These are phyloP conservation scores for Nothocercus nigrocapillus DNA, from an alignment of 2,113 vertebrate genomes.

Conservation along the genomic window DNA sequence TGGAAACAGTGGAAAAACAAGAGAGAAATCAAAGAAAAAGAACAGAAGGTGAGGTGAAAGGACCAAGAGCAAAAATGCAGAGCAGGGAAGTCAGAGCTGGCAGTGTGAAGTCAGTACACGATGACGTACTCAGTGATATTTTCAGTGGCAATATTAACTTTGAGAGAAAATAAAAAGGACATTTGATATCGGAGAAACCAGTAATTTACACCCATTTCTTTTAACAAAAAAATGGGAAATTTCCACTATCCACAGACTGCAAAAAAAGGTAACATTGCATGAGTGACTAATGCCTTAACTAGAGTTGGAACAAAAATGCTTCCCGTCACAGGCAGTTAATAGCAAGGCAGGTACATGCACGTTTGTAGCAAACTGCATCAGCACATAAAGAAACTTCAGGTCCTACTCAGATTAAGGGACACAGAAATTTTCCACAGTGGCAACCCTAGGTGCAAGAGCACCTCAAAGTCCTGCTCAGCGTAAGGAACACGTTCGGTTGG, in stretches of 20 bases:
- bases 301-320: not conserved
- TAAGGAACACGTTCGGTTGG: not conserved
- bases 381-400: not conserved
- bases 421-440: not conserved
- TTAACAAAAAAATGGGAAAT: not conserved
- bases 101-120: not conserved
- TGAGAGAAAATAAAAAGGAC: not conserved
- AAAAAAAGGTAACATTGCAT: not conserved
- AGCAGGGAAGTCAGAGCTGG: not conserved
- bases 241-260: not conserved
- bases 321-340: not conserved
- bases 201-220: not conserved
- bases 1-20: not conserved
- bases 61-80: not conserved
- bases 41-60: not conserved
- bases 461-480: not conserved
- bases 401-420: not conserved
- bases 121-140: not conserved
- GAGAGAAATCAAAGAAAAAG: not conserved
- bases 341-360: not conserved
- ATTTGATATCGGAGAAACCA: not conserved
- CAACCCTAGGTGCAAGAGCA: not conserved
- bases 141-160: slow-evolving; percentile 1
- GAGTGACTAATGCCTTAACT: not conserved
- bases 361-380: not conserved